Conservation (phyloP, 2,797 vertebrate genomes). For the Sebastes ruberrimus region DNA sequence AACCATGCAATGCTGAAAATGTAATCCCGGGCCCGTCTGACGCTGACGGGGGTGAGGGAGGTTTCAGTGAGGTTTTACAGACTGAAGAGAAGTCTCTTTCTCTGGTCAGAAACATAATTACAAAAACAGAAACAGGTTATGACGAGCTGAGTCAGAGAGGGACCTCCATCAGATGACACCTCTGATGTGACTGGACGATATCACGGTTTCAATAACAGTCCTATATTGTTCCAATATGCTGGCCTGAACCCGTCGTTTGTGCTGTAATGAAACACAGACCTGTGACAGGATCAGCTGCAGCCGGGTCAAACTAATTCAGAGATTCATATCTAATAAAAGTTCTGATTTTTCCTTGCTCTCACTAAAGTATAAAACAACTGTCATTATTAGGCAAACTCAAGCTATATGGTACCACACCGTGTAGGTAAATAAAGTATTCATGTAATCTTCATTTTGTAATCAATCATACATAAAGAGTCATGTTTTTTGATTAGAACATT, state of each 20-base stretch:
- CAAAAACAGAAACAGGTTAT: background rate
- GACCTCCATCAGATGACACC: background rate
- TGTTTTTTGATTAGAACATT: background rate
- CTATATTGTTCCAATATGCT: conserved; percentile 8
- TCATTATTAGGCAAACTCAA: background rate
- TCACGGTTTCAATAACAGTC: conserved; percentile 24
- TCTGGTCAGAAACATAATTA: conserved; percentile 7
- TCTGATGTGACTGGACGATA: background rate
- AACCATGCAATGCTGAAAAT: background rate
- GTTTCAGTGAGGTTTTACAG: background rate
- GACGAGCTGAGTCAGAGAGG: background rate
- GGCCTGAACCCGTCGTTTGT: background rate
- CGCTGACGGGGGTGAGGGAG: background rate
- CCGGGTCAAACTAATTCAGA: background rate
- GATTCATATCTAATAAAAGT: conserved; percentile 1
- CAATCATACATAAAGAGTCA: background rate
- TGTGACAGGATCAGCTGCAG: background rate
- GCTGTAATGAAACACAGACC: conserved; percentile 15
- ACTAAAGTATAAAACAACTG: background rate
- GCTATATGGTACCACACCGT: background rate
- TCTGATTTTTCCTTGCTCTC: background rate
- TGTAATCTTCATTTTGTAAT: background rate
- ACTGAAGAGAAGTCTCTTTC: background rate
- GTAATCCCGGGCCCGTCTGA: background rate
- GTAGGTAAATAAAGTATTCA: background rate